Base-by-base conservation (phyloP, 2,113 vertebrate species). In the Pelvicachromis taeniatus region DNA sequence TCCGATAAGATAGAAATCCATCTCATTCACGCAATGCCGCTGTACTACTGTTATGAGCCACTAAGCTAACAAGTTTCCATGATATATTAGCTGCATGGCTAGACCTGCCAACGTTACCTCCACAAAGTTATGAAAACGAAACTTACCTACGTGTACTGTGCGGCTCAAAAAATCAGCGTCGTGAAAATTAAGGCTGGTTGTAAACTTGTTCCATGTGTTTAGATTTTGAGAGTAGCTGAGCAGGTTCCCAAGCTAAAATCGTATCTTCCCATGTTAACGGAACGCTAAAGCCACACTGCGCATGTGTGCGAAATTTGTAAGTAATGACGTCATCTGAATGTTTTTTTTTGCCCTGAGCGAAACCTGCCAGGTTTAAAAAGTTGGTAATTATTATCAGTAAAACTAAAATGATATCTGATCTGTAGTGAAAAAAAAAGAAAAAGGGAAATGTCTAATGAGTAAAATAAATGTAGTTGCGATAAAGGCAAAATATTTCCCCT, bases 111-210 rank as follows among this genome's bases (percentile, higher is more conserved):
- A 35, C 40, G 16, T 33, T 75, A 56, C 2, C 12, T 3, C 11
- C 3, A 56, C 12, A 73, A 75, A 81, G 54, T 75, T n/a, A 75
- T 33, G 2, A 81, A 91, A 77, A 8, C 2, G 0, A 48, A 50
- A 19, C 89, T 89, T 90, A 95, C 94, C 94, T 90, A 84, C 3
- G 12, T 59, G n/a, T 3, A n/a, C 3, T 31, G n/a, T 86, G 3
- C 1, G 23, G 8, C 7, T 68, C 1, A 26, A 54, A 52, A 33
- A 55, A 11, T 1, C 8, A 8, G 10, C 23, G 45, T 63, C 50
- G 10, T 45, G 35, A 33, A 19, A 56, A 65, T 31, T 17, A 59
- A 26, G n/a, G 8, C 4, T 55, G 26, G 3, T 31, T 77, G 65
- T n/a, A 80, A 86, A 59, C 4, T 26, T 40, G 10, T 23, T 19